Evolutionary conservation across 2,113 vertebrate species (phyloP).

Genomic region (Takifugu bimaculatus): DNA sequence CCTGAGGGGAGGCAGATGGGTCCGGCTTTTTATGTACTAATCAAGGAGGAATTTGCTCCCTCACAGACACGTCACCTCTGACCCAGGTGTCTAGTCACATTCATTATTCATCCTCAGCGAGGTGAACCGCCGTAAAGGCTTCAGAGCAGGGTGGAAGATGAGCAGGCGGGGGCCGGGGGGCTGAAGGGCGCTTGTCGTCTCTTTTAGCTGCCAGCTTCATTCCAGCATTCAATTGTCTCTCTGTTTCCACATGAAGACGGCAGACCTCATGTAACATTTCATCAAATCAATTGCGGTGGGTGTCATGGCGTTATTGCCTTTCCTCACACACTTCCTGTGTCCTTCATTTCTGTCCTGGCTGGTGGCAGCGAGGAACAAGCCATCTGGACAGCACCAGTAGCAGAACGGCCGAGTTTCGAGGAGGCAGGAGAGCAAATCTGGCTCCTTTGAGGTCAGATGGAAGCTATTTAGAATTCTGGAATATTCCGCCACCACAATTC

Average conservation of each 20-base stretch:
- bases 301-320: constrained; percentile 28
- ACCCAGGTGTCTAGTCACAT: constrained; percentile 73
- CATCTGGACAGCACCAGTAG: constrained; percentile 11
- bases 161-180: constrained; percentile 37
- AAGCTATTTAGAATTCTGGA: constrained; percentile 2
- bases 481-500: not conserved
- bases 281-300: constrained; percentile 27
- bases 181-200: constrained; percentile 38
- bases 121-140: constrained; percentile 66
- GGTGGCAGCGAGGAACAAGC: constrained; percentile 22
- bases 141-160: constrained; percentile 41
- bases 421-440: too few relatives aligned
- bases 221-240: constrained; percentile 34
- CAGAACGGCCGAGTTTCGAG: not conserved
- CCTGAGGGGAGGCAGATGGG: constrained; percentile 71
- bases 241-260: constrained; percentile 24
- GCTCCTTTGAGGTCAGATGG: constrained; percentile 18
- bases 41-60: constrained; percentile 78
- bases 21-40: constrained; percentile 75
- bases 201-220: constrained; percentile 53
- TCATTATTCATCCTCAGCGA: constrained; percentile 76
- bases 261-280: constrained; percentile 27
- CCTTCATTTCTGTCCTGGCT: constrained; percentile 12
- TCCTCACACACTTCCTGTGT: constrained; percentile 6
- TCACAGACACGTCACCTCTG: constrained; percentile 75